Evolutionary conservation across 2,888 invertebrate species (phyloP), one percentile per base, ranked within the genome.

Genomic region (Sesia bembeciformis): DNA sequence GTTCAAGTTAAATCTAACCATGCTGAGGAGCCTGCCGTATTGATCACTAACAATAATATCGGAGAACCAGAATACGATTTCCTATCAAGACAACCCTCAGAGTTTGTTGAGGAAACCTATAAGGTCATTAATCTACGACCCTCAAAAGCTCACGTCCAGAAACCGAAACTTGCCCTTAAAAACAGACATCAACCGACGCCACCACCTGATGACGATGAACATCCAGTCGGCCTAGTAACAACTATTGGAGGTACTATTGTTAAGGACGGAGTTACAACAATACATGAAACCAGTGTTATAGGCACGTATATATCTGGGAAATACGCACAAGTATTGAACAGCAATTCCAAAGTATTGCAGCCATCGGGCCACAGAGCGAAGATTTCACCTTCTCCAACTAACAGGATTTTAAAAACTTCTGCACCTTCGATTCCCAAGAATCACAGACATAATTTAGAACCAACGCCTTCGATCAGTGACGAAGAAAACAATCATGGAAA

Each of bases 221-320:
- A 94, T 75, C 95, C 95, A 0, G 91, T 95, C 1, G 96, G 96
- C 4, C 84, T 96, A 55, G 95, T 97, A 0, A 95, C 96, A 4
- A 95, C 94, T 67, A 90, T 96, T 53, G 96, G 95, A 50, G 97
- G 96, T 39, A 96, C 95, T 4, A 92, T 95, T 56, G 93, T 96
- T 4, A 94, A 94, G 72, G 95, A 95, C 68, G 96, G 96, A 2
- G 83, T 93, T 3, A 96, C 96, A 4, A 96, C 96, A 0, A 92
- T 96, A 4, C 95, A 95, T 72, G 96, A 96, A 82, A 96, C 96
- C 0, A 95, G 94, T 74, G 96, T 97, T n/a, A 94, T 96, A 66
- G 95, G 97, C 40, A 96, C 97, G 3, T 95, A 94, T 72, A 95
- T 96, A 67, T 94, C 94, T 52, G 96, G 95, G 46, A 96, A 96